Evolutionary conservation across 2,113 vertebrate genomes (phyloP), one percentile per base, ranked within the genome.

Genomic region (Gymnarchus niloticus): DNA sequence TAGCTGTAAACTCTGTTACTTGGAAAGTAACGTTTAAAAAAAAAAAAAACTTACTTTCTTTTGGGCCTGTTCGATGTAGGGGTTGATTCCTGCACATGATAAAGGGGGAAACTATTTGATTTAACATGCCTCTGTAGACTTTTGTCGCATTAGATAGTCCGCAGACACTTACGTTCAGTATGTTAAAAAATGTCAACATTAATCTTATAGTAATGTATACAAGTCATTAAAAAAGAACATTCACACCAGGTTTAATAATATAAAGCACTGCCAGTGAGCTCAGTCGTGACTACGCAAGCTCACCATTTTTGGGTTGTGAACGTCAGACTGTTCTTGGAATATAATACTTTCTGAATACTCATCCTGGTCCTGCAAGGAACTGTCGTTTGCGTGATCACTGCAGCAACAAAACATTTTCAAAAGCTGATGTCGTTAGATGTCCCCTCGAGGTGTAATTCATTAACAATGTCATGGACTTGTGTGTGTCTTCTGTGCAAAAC

Each of bases 11-110:
- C 48, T 23, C 56, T 0, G 19, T 69, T 37, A 33, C 33, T n/a
- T 21, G 12, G n/a, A 23, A 78, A 78, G 2, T 0, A n/a, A 56
- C 4, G 12, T 0, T 6, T 4, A 25, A 59, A 5, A 88, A 84
- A 73, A 12, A 54, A 83, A 1, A 76, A 2, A 1, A 2, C 84
- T 90, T 88, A 92, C 93, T 56, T 93, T 88, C 59, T 89, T 90
- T 88, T 93, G 10, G 91, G 83, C 85, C 91, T 91, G 0, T 25
- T 80, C 33, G 87, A 57, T 41, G 1, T 7, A 56, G 91, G 88
- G 78, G 48, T 91, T 83, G 82, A 10, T 46, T 21, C 81, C 93
- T 93, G 83, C 37, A 23, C 6, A 84, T n/a, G 10, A 14, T 17
- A 88, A 61, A 3, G 2, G 51, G 1, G 8, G 12, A 54, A 33